These are phyloP conservation scores for Emydura subglobosa DNA, from an alignment of 2,113 vertebrate species.

Conservation along the genomic window DNA sequence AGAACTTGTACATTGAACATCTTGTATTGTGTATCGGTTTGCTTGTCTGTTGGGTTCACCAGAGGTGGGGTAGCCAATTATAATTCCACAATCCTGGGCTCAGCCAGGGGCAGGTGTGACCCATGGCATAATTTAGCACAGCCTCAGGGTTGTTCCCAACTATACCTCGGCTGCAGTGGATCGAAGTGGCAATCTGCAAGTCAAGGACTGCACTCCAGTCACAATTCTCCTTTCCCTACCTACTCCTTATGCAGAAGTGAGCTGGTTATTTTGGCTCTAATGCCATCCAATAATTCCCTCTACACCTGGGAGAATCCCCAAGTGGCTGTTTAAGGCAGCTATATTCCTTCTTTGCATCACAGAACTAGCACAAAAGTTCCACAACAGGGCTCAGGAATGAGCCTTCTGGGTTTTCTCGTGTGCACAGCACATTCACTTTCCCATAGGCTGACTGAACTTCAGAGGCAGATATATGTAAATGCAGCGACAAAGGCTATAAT, in stretches of 20 bases:
- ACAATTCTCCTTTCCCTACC: background rate
- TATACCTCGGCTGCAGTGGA: background rate
- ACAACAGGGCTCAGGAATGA: background rate
- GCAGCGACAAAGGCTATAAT: background rate
- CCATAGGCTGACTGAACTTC: background rate
- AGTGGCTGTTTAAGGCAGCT: too few relatives aligned
- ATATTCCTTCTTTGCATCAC: background rate
- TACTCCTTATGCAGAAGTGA: background rate
- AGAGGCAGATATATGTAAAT: background rate
- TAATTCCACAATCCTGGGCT: background rate
- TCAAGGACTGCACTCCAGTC: background rate
- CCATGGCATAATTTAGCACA: background rate
- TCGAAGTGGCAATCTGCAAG: background rate
- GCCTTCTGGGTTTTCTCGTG: background rate
- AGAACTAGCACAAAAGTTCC: background rate
- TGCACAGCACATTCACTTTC: accelerated
- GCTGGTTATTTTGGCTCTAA: background rate
- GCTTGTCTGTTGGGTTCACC: background rate
- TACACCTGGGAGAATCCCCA: background rate
- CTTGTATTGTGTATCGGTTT: background rate
- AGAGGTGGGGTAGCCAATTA: background rate
- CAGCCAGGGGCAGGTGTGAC: background rate
- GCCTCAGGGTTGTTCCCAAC: background rate
- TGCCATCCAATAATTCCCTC: background rate
- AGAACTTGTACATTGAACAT: background rate